These are phyloP conservation scores for Subanguina moxae DNA, from an alignment of 1,140 invertebrate species.

Conservation along the genomic window DNA sequence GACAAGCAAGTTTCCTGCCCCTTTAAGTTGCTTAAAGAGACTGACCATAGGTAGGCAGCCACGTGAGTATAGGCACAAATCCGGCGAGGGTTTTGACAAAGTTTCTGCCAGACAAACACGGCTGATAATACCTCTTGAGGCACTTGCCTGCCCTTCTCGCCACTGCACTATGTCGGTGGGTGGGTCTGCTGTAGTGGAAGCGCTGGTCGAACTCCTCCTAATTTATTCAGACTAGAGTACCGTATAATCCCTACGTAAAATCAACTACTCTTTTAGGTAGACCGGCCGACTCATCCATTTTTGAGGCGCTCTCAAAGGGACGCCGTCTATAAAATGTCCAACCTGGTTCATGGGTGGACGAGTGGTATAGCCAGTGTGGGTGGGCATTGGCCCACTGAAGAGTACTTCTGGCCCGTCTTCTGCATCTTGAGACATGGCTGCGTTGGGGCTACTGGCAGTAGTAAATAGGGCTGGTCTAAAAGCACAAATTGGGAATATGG, in stretches of 20 bases:
- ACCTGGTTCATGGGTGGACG: constrained; percentile 48
- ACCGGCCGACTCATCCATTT: neutral
- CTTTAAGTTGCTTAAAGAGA: neutral
- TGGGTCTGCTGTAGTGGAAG: constrained; percentile 47
- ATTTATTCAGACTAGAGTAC: constrained; percentile 9
- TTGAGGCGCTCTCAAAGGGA: neutral
- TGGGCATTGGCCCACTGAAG: constrained; percentile 2
- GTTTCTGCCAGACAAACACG: constrained; percentile 44
- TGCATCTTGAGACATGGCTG: constrained; percentile 44
- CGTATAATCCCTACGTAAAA: neutral
- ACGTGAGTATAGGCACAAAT: constrained; percentile 56
- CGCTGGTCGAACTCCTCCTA: constrained; percentile 54
- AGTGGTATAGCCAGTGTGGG: neutral
- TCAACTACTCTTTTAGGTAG: too few species aligned
- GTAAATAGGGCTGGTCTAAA: too few species aligned
- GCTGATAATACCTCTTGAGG: constrained; percentile 39
- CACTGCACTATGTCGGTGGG: constrained; percentile 20
- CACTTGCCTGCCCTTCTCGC: constrained; percentile 35
- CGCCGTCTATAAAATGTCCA: neutral
- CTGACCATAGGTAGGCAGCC: constrained; percentile 59
- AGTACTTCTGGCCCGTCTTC: constrained; percentile 47
- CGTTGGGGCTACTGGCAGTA: too few species aligned
- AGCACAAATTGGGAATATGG: too few species aligned
- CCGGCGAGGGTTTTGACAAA: constrained; percentile 21
- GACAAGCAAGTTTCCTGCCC: too few species aligned